Conservation (phyloP, 2,888 invertebrate species). For the Nemurella pictetii region DNA sequence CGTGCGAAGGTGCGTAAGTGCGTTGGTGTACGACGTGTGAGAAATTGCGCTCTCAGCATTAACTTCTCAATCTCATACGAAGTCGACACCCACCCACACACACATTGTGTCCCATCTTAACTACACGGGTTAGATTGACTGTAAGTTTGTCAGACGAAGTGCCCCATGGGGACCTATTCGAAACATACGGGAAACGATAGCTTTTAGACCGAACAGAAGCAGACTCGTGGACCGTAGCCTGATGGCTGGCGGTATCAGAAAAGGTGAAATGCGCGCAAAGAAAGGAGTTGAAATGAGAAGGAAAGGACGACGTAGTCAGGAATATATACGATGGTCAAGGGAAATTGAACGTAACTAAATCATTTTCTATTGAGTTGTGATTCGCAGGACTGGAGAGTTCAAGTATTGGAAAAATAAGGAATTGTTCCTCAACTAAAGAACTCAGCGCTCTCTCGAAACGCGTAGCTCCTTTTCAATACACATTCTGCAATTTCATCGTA, state of each 20-base stretch:
- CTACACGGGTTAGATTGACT: slow-evolving; percentile 26
- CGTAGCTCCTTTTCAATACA: slow-evolving; percentile 2
- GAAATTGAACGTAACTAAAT: slow-evolving; percentile 27
- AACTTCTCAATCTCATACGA: not conserved
- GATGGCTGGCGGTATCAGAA: not conserved
- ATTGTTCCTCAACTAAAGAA: slow-evolving; percentile 7
- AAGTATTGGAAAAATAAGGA: not conserved
- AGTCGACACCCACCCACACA: not conserved
- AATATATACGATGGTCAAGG: slow-evolving; percentile 25
- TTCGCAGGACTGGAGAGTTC: slow-evolving; percentile 13
- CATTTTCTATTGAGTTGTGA: slow-evolving; percentile 25
- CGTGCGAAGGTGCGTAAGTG: not conserved
- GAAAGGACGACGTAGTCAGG: not conserved
- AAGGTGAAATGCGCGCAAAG: slow-evolving; percentile 14
- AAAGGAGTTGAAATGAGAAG: not conserved
- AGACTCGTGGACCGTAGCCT: not conserved
- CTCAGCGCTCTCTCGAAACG: not conserved
- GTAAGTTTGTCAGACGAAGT: slow-evolving; percentile 23
- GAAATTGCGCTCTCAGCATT: not conserved
- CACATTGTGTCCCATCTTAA: slow-evolving; percentile 16
- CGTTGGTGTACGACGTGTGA: not conserved
- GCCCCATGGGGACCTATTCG: slow-evolving; percentile 19
- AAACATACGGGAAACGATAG: slow-evolving; percentile 24
- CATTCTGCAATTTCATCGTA: not conserved
- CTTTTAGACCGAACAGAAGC: slow-evolving; percentile 15